These are phyloP conservation scores for Choloepus didactylus DNA, from an alignment of 2,797 vertebrate species.

Conservation along the genomic window DNA sequence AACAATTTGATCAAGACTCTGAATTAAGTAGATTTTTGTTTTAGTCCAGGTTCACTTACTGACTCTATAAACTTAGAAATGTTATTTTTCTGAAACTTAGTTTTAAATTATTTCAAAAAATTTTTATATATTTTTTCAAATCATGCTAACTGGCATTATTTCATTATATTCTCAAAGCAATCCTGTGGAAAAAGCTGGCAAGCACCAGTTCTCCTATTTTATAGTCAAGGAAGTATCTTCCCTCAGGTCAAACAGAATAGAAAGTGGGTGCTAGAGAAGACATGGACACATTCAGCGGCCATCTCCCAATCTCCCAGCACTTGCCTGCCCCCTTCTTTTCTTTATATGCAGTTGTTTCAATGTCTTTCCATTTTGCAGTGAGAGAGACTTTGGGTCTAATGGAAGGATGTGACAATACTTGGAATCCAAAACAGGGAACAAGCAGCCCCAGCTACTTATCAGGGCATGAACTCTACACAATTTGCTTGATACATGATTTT, in stretches of 20 bases:
- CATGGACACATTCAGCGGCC: too few relatives aligned
- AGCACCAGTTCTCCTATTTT: background rate
- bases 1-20: background rate
- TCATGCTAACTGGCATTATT: background rate
- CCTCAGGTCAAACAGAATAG: background rate
- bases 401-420: too few relatives aligned
- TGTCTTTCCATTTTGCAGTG: too few relatives aligned
- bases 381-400: too few relatives aligned
- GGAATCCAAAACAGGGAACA: too few relatives aligned
- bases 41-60: background rate
- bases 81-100: background rate
- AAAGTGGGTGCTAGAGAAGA: background rate
- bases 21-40: background rate
- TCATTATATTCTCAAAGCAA: background rate
- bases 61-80: background rate
- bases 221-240: background rate
- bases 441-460: too few relatives aligned
- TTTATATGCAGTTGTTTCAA: too few relatives aligned
- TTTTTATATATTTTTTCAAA: background rate
- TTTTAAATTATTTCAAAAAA: conserved; percentile 10
- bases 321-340: too few relatives aligned
- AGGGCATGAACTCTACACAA: too few relatives aligned
- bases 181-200: background rate
- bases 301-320: too few relatives aligned
- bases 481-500: too few relatives aligned